Percentiles rank a stretch among this genome's conserved stretches.
phyloP scores from a whole-genome alignment of 1,140 invertebrate genomes.

The Trachymyrmex septentrionalis region DNA sequence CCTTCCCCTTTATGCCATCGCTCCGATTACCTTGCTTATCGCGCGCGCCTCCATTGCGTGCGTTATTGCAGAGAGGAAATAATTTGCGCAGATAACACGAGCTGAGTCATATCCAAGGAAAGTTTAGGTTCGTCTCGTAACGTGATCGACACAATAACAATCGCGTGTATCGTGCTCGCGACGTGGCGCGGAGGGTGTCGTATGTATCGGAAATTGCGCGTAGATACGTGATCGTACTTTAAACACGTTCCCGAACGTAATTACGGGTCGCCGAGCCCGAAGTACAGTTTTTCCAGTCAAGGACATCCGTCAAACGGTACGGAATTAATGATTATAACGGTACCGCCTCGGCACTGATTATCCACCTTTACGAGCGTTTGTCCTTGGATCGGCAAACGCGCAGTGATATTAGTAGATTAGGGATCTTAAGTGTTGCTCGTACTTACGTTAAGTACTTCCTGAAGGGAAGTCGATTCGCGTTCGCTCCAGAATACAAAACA shows the following conservation, averaged over 20 bases:
- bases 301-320: conserved; percentile 52
- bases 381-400: conserved; percentile 22
- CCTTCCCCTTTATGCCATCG: conserved; percentile 28
- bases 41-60: conserved; percentile 37
- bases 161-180: not conserved
- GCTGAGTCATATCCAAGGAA: conserved; percentile 55
- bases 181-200: not conserved
- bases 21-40: conserved; percentile 54
- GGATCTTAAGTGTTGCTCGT: conserved; percentile 14
- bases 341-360: not conserved
- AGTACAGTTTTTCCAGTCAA: conserved; percentile 33
- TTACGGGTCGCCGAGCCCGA: conserved; percentile 1
- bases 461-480: not conserved
- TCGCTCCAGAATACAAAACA: not conserved
- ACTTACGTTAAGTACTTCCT: not conserved
- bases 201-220: conserved; percentile 20
- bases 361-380: conserved; percentile 17
- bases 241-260: conserved; percentile 33
- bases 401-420: conserved; percentile 33
- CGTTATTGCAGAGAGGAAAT: conserved; percentile 58
- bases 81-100: conserved; percentile 49
- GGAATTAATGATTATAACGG: conserved; percentile 56
- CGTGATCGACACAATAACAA: conserved; percentile 45
- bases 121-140: conserved; percentile 45
- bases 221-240: conserved; percentile 33